Evolutionary conservation across 2,888 invertebrate species (phyloP), one percentile per base, ranked within the genome.

Genomic region (Esperia sulphurella): DNA sequence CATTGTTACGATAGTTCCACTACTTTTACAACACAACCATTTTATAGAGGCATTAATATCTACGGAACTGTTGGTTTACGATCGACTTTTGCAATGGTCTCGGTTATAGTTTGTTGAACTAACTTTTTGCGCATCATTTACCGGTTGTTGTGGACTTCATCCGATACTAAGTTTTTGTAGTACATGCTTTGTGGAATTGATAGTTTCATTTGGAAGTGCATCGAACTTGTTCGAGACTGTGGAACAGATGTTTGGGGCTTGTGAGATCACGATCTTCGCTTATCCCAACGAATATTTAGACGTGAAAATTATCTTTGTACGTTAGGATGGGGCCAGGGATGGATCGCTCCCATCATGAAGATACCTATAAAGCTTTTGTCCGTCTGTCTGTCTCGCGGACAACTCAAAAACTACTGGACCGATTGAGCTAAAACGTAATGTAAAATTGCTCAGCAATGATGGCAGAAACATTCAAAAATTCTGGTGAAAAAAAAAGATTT

Each of bases 81-180:
- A 44, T 38, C 38, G 37, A 45, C 53, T 51, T 35, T 46, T 35
- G 35, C 28, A 48, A 21, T 40, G 48, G 47, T 30, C 48, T 50
- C 43, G 51, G 53, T 66, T 49, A 59, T 51, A 75, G 83, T 82
- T 78, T 77, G 69, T 81, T 83, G 83, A 83, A 83, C 83, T 48
- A 59, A 55, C 56, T 76, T 83, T 83, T 83, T 83, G 74, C 75
- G 65, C 57, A 55, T 55, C 60, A 56, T 61, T 65, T 72, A 74
- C 79, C 79, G 78, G 76, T 79, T 65, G 61, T 52, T 55, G 50
- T 47, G 48, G 59, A 51, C 59, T 61, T 50, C 51, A 54, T 21
- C 21, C 21, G 21, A 55, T 58, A 53, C 56, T 42, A 48, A 52
- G 52, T 63, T 68, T 73, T 78, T 77, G 68, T 70, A 65, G 65